Evolutionary conservation across 1,140 invertebrate genomes (phyloP).

Genomic region (Dendroctonus valens): DNA sequence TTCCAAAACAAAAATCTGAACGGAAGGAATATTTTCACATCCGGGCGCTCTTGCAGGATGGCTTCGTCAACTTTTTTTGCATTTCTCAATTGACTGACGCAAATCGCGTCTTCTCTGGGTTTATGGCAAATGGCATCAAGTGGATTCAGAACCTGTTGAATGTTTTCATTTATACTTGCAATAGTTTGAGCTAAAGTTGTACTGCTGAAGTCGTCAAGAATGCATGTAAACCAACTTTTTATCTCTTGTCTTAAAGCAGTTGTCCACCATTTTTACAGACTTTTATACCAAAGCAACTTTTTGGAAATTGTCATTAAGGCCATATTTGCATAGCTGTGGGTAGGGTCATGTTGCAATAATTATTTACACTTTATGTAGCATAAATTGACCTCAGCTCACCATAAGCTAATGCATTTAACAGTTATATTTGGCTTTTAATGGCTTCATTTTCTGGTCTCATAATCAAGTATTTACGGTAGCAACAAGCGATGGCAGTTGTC

Average conservation of each 20-base stretch:
- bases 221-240: background rate
- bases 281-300: background rate
- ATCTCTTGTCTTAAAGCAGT: too few relatives aligned
- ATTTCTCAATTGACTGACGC: constrained; percentile 77
- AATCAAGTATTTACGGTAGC: too few relatives aligned
- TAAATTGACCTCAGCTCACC: too few relatives aligned
- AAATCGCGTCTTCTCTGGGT: constrained; percentile 72
- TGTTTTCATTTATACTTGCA: background rate
- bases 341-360: too few relatives aligned
- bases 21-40: constrained; percentile 83
- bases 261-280: background rate
- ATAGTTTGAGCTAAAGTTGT: background rate
- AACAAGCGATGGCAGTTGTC: too few relatives aligned
- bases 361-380: too few relatives aligned
- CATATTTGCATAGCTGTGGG: too few relatives aligned
- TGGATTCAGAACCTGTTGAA: constrained; percentile 72
- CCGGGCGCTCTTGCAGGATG: constrained; percentile 74
- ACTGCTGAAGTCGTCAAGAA: background rate
- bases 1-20: constrained; percentile 81
- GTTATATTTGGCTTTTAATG: too few relatives aligned
- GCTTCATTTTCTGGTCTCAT: too few relatives aligned
- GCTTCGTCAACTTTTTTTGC: constrained; percentile 69
- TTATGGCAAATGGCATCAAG: constrained; percentile 78
- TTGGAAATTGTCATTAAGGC: background rate
- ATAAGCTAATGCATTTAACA: too few relatives aligned